A percentile compares a stretch with the other conserved stretches of the same genome.
phyloP scores from a whole-genome alignment of 2,797 vertebrate genomes.

The Esox masquinongy region DNA sequence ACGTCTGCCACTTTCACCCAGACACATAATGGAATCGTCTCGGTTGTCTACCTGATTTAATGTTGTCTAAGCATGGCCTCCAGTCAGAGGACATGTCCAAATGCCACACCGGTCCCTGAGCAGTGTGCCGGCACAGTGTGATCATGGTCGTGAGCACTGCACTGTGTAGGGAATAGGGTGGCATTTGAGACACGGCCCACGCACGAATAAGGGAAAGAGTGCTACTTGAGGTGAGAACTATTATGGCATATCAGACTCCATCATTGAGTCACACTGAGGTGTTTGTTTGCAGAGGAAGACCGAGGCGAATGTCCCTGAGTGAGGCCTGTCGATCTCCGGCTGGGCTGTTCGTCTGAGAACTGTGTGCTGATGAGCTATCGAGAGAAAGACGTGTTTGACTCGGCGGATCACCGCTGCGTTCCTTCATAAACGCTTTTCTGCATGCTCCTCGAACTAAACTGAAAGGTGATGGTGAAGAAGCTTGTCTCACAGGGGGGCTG shows the following conservation, averaged over 20 bases:
- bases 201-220: conserved; percentile 35
- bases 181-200: conserved; percentile 24
- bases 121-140: neutral
- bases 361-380: conserved; percentile 20
- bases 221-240: conserved; percentile 44
- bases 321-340: conserved; percentile 1
- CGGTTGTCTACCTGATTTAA: conserved; percentile 34
- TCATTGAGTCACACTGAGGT: neutral
- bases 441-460: neutral
- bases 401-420: neutral
- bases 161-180: neutral
- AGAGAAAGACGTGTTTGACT: conserved; percentile 1
- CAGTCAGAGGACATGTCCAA: conserved; percentile 57
- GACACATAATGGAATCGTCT: conserved; percentile 41
- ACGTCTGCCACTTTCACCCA: conserved; percentile 52
- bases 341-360: conserved; percentile 22
- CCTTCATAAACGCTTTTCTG: neutral
- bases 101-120: conserved; percentile 16
- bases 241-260: conserved; percentile 29
- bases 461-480: neutral
- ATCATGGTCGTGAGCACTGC: neutral
- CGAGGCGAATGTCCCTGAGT: conserved; percentile 2
- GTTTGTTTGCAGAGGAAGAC: conserved; percentile 10
- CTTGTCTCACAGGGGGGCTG: neutral
- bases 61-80: conserved; percentile 19